Percentiles rank a stretch among this genome's conserved stretches.
These are phyloP conservation scores for Trichogramma dendrolimi DNA, from an alignment of 2,888 invertebrate species.

Conservation along the genomic window DNA sequence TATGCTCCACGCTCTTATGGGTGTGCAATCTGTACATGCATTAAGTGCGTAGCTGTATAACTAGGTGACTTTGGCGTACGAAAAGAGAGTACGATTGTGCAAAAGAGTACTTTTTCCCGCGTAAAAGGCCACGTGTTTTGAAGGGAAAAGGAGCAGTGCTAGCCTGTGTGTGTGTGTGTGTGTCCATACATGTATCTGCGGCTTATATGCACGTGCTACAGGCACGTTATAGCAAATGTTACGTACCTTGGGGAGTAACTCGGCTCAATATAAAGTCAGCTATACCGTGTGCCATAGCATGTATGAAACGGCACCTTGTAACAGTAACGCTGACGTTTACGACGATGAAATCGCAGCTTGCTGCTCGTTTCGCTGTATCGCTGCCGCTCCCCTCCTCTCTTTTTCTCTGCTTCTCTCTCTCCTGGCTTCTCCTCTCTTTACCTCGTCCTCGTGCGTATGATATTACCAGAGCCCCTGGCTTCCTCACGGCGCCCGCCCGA, in stretches of 20 bases:
- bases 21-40: too few species aligned
- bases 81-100: too few species aligned
- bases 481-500: constrained; percentile 16
- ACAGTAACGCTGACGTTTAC: constrained; percentile 54
- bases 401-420: constrained; percentile 30
- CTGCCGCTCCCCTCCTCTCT: constrained; percentile 35
- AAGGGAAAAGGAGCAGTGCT: constrained; percentile 20
- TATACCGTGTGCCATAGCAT: constrained; percentile 2
- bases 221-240: constrained; percentile 45
- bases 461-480: neutral
- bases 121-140: constrained; percentile 46
- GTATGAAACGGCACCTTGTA: constrained; percentile 50
- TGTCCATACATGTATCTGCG: constrained; percentile 1
- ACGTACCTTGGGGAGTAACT: constrained; percentile 53
- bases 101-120: constrained; percentile 39
- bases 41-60: too few species aligned
- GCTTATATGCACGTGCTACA: constrained; percentile 19
- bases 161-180: too few species aligned
- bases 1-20: too few species aligned
- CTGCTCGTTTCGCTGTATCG: constrained; percentile 43
- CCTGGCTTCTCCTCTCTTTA: constrained; percentile 8
- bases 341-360: constrained; percentile 52
- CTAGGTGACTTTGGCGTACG: too few species aligned
- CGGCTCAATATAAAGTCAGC: constrained; percentile 52
- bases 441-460: constrained; percentile 1